phyloP scores from a whole-genome alignment of 37 sponge, comb jelly and placozoan genomes.

The Aphrocallistes beatrix region DNA sequence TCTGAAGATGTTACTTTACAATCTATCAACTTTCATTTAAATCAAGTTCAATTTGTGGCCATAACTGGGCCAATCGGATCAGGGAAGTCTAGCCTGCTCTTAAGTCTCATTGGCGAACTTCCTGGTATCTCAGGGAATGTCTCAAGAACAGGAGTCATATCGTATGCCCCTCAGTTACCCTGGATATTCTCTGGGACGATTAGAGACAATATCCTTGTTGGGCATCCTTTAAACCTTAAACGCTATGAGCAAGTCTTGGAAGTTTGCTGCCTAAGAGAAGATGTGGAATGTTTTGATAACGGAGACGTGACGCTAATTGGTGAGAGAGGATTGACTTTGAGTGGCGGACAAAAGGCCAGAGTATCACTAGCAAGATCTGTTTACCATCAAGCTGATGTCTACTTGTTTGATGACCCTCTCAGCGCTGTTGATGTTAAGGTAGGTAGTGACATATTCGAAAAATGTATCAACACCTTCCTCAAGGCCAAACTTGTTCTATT shows the following conservation, averaged over 20 bases:
- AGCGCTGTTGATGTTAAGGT: not conserved
- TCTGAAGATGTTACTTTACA: not conserved
- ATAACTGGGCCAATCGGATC: not conserved
- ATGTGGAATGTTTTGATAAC: not conserved
- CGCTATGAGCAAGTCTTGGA: conserved; percentile 20
- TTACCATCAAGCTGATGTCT: not conserved
- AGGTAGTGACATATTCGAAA: not conserved
- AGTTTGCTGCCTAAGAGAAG: conserved; percentile 21
- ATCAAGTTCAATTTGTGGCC: not conserved
- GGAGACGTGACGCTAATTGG: conserved; percentile 20
- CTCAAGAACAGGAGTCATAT: not conserved
- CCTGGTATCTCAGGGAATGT: not conserved
- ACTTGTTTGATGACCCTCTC: not conserved
- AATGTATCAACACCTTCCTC: not conserved
- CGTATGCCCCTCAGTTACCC: conserved; percentile 22
- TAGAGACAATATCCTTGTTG: conserved; percentile 22
- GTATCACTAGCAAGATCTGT: conserved; percentile 20
- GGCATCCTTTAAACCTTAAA: not conserved
- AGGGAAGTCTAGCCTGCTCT: not conserved
- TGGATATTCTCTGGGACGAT: conserved; percentile 23
- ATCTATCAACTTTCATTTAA: not conserved
- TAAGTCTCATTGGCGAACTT: not conserved
- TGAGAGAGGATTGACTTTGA: conserved; percentile 19
- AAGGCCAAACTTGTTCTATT: not conserved
- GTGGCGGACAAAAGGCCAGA: conserved; percentile 25